phyloP scores from a whole-genome alignment of 2,797 vertebrate species.

The Typhlichthys eigenmanni region DNA sequence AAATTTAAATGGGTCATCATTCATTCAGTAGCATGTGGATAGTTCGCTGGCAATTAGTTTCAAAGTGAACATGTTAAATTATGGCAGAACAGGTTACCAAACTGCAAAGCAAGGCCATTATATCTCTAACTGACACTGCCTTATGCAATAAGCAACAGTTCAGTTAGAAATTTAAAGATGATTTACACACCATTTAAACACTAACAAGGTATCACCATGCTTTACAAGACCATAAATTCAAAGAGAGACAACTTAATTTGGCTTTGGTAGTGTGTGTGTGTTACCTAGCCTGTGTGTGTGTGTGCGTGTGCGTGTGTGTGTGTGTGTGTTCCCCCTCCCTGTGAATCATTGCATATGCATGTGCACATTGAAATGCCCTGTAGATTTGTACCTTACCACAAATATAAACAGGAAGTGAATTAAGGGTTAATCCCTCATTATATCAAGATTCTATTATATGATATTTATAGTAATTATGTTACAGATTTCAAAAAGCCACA shows the following conservation, averaged over 20 bases:
- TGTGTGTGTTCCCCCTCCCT: neutral
- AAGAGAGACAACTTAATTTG: conserved; percentile 15
- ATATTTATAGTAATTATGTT: too few relatives aligned
- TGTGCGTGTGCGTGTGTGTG: conserved; percentile 12
- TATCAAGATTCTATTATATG: too few relatives aligned
- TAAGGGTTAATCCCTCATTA: too few relatives aligned
- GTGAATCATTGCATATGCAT: too few relatives aligned
- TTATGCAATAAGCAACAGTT: conserved; percentile 54
- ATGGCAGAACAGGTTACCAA: conserved; percentile 40
- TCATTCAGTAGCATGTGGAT: conserved; percentile 2
- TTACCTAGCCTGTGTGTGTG: conserved; percentile 11
- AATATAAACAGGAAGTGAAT: too few relatives aligned
- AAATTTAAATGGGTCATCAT: conserved; percentile 19
- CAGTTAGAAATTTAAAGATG: conserved; percentile 38
- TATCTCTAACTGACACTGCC: conserved; percentile 43
- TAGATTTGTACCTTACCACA: too few relatives aligned
- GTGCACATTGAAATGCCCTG: too few relatives aligned
- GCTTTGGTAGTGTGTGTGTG: neutral
- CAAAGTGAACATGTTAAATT: conserved; percentile 57
- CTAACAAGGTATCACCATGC: conserved; percentile 58
- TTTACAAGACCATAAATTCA: conserved; percentile 51
- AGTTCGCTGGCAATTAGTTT: conserved; percentile 48
- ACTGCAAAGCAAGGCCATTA: conserved; percentile 47
- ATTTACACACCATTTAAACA: conserved; percentile 49
- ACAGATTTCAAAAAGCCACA: too few relatives aligned